These are phyloP conservation scores for Callaeas wilsoni DNA, from an alignment of 2,113 vertebrate species.

Conservation along the genomic window DNA sequence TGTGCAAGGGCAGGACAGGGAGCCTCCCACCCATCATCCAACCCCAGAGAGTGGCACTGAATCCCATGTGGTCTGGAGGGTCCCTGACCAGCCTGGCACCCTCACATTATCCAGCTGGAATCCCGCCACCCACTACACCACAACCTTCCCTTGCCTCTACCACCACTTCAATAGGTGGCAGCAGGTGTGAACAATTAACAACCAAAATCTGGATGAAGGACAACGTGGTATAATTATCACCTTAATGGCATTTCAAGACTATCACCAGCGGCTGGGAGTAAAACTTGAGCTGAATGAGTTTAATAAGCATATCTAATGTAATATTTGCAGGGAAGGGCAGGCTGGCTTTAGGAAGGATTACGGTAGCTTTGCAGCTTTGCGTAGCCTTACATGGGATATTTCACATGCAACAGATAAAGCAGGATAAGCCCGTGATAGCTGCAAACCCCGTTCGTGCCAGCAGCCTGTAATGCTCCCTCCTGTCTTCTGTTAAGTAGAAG, in stretches of 20 bases:
- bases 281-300: conserved; percentile 5
- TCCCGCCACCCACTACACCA: neutral
- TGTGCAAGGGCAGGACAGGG: neutral
- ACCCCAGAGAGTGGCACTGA: neutral
- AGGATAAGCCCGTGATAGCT: neutral
- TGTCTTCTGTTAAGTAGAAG: neutral
- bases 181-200: neutral
- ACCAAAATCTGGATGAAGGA: neutral
- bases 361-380: conserved; percentile 52
- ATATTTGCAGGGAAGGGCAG: neutral
- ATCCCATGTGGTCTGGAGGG: neutral
- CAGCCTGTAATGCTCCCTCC: neutral
- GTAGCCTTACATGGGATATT: conserved; percentile 41
- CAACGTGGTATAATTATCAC: neutral
- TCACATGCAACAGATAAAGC: conserved; percentile 22
- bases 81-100: neutral
- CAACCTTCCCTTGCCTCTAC: neutral
- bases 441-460: neutral
- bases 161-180: neutral
- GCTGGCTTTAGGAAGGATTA: conserved; percentile 42
- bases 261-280: neutral
- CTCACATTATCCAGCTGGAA: neutral
- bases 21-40: neutral
- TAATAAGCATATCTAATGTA: conserved; percentile 56
- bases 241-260: neutral